Percentiles rank a stretch among this genome's conserved stretches.
Conservation (phyloP, 2,113 vertebrate species). For the Plotosus lineatus region DNA sequence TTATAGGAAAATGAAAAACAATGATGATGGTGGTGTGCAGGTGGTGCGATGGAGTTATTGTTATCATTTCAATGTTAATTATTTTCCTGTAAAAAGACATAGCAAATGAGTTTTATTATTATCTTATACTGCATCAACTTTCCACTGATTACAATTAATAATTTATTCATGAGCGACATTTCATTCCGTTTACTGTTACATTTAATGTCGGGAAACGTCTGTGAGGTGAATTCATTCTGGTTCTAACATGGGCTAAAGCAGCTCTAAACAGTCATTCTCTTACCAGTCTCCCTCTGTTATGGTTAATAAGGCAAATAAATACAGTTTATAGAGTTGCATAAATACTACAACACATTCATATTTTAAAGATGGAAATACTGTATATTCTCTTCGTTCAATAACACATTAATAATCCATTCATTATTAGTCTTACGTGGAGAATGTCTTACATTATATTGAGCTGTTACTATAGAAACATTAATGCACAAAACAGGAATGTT, state of each 20-base stretch:
- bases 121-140: background rate
- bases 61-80: background rate
- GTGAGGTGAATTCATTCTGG: background rate
- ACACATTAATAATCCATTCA: background rate
- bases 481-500: too few relatives aligned
- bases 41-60: background rate
- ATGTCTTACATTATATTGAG: background rate
- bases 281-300: background rate
- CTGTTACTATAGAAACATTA: slow-evolving; percentile 6
- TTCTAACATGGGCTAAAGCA: background rate
- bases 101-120: background rate
- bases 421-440: background rate
- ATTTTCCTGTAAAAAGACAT: background rate
- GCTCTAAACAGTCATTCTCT: background rate
- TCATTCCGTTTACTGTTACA: background rate
- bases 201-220: background rate
- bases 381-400: background rate
- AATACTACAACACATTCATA: background rate
- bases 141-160: background rate
- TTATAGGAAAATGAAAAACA: background rate
- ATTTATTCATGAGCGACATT: background rate
- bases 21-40: background rate
- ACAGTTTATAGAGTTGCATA: background rate
- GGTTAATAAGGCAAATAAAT: background rate
- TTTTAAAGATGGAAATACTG: too few relatives aligned